These are phyloP conservation scores for Dolichopus griseipennis DNA, from an alignment of 2,888 invertebrate species.

Conservation along the genomic window DNA sequence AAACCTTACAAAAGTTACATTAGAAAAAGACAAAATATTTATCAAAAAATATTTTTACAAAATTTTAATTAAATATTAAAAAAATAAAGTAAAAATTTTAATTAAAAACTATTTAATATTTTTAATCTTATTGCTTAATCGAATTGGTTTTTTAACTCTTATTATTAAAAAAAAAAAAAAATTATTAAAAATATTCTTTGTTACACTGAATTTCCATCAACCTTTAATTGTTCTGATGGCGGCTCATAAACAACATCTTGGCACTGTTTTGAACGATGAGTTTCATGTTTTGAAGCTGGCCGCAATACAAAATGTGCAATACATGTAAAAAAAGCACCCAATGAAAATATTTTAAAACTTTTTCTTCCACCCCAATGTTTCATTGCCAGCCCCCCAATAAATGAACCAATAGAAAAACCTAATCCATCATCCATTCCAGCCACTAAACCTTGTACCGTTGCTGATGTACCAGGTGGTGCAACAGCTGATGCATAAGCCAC, in stretches of 20 bases:
- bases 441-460: slow-evolving; percentile 76
- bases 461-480: slow-evolving; percentile 65
- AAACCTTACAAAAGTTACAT: too few relatives aligned
- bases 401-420: slow-evolving; percentile 67
- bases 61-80: too few relatives aligned
- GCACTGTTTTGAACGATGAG: slow-evolving; percentile 1
- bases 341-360: slow-evolving; percentile 47
- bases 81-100: too few relatives aligned
- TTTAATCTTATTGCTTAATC: too few relatives aligned
- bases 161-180: too few relatives aligned
- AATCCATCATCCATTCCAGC: slow-evolving; percentile 81
- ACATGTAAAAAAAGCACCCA: slow-evolving; percentile 36
- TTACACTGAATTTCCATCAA: background rate
- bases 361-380: slow-evolving; percentile 52
- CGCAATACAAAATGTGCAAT: slow-evolving; percentile 38
- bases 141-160: too few relatives aligned
- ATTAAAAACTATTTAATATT: too few relatives aligned
- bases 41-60: too few relatives aligned
- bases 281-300: slow-evolving; percentile 34
- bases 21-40: too few relatives aligned
- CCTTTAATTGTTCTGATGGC: slow-evolving; percentile 19
- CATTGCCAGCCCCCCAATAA: slow-evolving; percentile 63
- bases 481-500: slow-evolving; percentile 61
- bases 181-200: background rate
- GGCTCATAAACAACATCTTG: slow-evolving; percentile 14